Conservation (phyloP, 2,888 invertebrate species). For the Liposcelis brunnea region DNA sequence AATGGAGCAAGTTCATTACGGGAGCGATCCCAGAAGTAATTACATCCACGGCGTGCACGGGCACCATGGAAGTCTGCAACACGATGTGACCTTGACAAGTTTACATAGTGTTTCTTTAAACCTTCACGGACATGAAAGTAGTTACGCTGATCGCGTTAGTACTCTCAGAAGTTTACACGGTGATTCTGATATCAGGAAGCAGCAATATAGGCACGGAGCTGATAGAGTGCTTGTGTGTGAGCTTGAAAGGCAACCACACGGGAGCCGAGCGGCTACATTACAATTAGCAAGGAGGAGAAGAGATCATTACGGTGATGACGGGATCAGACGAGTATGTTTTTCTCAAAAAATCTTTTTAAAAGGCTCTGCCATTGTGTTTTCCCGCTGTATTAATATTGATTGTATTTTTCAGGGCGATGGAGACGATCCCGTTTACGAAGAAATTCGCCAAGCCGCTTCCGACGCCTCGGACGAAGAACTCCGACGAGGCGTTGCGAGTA, state of each 20-base stretch:
- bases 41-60: conserved; percentile 11
- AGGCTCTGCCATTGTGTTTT: too few relatives aligned
- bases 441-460: conserved; percentile 52
- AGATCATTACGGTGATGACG: background rate
- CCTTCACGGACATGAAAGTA: conserved; percentile 26
- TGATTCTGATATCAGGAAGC: conserved; percentile 17
- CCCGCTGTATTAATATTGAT: too few relatives aligned
- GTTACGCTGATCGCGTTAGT: conserved; percentile 4
- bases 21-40: conserved; percentile 37
- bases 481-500: conserved; percentile 51
- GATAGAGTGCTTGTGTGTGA: conserved; percentile 32
- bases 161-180: background rate
- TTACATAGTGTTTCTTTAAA: background rate
- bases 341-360: too few relatives aligned
- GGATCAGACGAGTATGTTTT: too few relatives aligned
- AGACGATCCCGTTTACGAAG: conserved; percentile 68
- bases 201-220: conserved; percentile 32
- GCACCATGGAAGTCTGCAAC: conserved; percentile 18
- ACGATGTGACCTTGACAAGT: conserved; percentile 3
- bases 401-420: conserved; percentile 18
- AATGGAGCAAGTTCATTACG: conserved; percentile 45
- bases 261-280: conserved; percentile 1
- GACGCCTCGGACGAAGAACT: conserved; percentile 67
- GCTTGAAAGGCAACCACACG: background rate
- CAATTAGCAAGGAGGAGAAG: conserved; percentile 1